Base-by-base conservation (phyloP, 2,888 invertebrate genomes). In the Cheilosia soror region DNA sequence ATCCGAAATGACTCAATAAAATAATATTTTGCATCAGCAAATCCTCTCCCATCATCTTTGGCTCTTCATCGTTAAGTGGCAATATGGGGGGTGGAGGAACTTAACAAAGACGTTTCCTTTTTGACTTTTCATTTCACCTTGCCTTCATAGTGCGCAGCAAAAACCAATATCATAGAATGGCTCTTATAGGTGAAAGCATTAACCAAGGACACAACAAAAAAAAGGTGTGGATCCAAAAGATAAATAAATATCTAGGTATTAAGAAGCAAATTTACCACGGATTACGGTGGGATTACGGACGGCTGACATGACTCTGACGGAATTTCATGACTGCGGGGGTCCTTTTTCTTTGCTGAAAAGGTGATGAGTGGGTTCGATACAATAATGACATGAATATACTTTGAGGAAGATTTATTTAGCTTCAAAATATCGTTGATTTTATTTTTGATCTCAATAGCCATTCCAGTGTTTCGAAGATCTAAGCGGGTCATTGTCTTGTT, bases 301-400 rank as follows among this genome's bases (percentile, higher is more conserved):
- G 90, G 90, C 91, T 91, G 91, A 90, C 90, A 90, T 91, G 91
- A 91, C 90, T 89, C 89, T 87, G 82, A 84, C 55, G 86, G 87
- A 89, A 88, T 87, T 69, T 72, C 37, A 47, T 73, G 51, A 37
- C 11, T n/a, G 31, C 7, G 20, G 20, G 20, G 20, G 20, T 20
- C 20, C 20, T 20, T 20, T 20, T n/a, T 57, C 27, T 31, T 60
- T 49, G 27, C 27, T 1, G 6, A 44, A 44, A 68, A 27, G 58
- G 55, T 76, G 42, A 68, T 25, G 42, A 31, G 7, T 31, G 15
- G 20, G 3, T 20, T 20, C 20, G 20, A 2, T 20, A 4, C 25
- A 51, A 51, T 51, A 27, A 51, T 11, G 11, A 27, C 11, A 29
- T 27, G 7, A 25, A 51, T 25, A 27, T 9, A 27, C 13, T 40